Conservation (phyloP, 1,140 invertebrate species). For the Adoxophyes honmai region DNA sequence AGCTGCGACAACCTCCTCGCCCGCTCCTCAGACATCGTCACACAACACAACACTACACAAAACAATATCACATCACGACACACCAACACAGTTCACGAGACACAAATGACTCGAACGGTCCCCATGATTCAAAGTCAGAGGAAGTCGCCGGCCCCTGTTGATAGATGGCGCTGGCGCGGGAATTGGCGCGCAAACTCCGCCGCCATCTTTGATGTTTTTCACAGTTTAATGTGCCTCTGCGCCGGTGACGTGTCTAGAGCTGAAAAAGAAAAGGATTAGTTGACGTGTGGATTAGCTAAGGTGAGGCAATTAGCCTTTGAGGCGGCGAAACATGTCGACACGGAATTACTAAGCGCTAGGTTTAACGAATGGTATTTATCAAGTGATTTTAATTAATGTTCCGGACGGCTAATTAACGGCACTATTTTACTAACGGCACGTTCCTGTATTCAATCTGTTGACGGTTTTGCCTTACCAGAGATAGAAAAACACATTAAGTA, state of each 20-base stretch:
- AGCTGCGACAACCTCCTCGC: conserved; percentile 86
- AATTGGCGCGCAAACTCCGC: conserved; percentile 52
- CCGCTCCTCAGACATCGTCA: conserved; percentile 78
- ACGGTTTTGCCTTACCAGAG: too few relatives aligned
- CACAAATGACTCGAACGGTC: conserved; percentile 55
- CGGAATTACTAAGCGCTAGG: conserved; percentile 12
- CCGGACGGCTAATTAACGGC: too few relatives aligned
- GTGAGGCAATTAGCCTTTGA: conserved; percentile 47
- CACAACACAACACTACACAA: conserved; percentile 51
- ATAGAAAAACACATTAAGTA: too few relatives aligned
- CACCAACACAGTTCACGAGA: conserved; percentile 42
- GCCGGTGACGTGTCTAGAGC: conserved; percentile 48
- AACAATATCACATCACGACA: conserved; percentile 59
- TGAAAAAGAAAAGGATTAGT: conserved; percentile 63
- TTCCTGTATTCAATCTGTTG: too few relatives aligned
- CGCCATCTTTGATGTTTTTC: conserved; percentile 65
- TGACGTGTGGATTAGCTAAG: conserved; percentile 48
- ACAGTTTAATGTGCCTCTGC: conserved; percentile 49
- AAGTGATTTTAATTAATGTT: too few relatives aligned
- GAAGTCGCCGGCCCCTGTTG: conserved; percentile 30
- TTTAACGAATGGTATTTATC: too few relatives aligned
- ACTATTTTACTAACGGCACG: too few relatives aligned
- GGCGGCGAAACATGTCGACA: conserved; percentile 51
- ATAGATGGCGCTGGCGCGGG: conserved; percentile 49
- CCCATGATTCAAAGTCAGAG: conserved; percentile 47